Conservation (phyloP, 2,888 invertebrate genomes). For the Orthonychiurus folsomi region DNA sequence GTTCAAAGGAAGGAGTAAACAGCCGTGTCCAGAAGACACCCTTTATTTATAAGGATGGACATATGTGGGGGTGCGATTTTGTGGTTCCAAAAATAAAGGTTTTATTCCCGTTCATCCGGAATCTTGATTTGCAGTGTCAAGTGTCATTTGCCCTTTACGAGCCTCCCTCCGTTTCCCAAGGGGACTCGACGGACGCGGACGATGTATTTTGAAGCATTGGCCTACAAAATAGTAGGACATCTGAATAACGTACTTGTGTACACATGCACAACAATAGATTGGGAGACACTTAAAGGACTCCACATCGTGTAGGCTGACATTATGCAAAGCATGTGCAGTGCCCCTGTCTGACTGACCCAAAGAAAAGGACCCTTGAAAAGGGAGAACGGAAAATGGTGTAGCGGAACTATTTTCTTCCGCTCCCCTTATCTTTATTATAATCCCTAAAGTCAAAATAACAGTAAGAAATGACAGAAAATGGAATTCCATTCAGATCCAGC, state of each 20-base stretch:
- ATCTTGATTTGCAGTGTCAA: too few relatives aligned
- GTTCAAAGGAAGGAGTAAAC: not conserved
- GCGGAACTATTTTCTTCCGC: not conserved
- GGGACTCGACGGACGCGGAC: not conserved
- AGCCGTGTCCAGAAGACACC: not conserved
- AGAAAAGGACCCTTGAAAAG: not conserved
- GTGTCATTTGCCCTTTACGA: too few relatives aligned
- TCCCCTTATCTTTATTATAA: not conserved
- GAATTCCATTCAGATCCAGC: too few relatives aligned
- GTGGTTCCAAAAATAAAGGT: not conserved
- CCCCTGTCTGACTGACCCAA: not conserved
- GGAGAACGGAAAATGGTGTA: not conserved
- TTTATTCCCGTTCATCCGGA: not conserved
- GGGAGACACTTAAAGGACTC: not conserved
- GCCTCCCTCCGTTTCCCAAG: too few relatives aligned
- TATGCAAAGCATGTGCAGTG: not conserved
- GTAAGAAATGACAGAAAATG: too few relatives aligned
- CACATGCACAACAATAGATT: too few relatives aligned
- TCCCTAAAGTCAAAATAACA: conserved; percentile 1
- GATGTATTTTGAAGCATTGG: conserved; percentile 1
- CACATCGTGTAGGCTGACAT: not conserved
- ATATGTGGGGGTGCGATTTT: not conserved
- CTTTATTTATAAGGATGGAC: not conserved
- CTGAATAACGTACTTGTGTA: not conserved
- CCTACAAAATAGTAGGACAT: not conserved